A percentile compares a stretch with the other conserved stretches of the same genome.
Conservation (phyloP, 2,888 invertebrate genomes). For the Chydorus sphaericus region DNA sequence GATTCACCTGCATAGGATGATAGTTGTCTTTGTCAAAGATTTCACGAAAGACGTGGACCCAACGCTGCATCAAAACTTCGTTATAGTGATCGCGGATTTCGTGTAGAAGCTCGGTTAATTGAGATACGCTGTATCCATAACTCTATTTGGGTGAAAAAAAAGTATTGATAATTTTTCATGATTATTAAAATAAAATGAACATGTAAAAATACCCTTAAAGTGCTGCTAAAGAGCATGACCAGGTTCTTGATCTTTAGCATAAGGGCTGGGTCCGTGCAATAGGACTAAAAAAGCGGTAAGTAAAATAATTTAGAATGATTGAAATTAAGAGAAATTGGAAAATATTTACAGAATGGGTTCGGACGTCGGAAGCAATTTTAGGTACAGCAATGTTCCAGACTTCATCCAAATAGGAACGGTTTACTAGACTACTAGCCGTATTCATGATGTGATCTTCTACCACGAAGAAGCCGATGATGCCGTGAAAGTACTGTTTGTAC, state of each 20-base stretch:
- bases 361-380: slow-evolving; percentile 69
- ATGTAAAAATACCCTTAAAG: slow-evolving; percentile 48
- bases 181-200: not conserved
- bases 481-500: slow-evolving; percentile 75
- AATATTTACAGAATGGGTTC: slow-evolving; percentile 59
- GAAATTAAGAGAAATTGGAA: not conserved
- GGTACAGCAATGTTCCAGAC: slow-evolving; percentile 76
- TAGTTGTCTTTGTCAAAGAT: slow-evolving; percentile 90
- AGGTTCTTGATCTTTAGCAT: slow-evolving; percentile 90
- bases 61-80: slow-evolving; percentile 88
- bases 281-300: slow-evolving; percentile 51
- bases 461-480: slow-evolving; percentile 93
- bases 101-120: slow-evolving; percentile 71
- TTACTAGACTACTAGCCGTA: slow-evolving; percentile 78
- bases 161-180: not conserved
- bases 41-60: slow-evolving; percentile 87
- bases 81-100: slow-evolving; percentile 96
- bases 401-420: slow-evolving; percentile 77
- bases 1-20: slow-evolving; percentile 73
- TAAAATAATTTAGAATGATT: not conserved
- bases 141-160: slow-evolving; percentile 33
- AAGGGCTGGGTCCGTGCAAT: slow-evolving; percentile 83
- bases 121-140: slow-evolving; percentile 83
- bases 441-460: slow-evolving; percentile 94
- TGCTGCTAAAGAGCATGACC: slow-evolving; percentile 86